Evolutionary conservation across 2,888 invertebrate genomes (phyloP), one percentile per base, ranked within the genome.

Genomic region (Agriopis marginaria): DNA sequence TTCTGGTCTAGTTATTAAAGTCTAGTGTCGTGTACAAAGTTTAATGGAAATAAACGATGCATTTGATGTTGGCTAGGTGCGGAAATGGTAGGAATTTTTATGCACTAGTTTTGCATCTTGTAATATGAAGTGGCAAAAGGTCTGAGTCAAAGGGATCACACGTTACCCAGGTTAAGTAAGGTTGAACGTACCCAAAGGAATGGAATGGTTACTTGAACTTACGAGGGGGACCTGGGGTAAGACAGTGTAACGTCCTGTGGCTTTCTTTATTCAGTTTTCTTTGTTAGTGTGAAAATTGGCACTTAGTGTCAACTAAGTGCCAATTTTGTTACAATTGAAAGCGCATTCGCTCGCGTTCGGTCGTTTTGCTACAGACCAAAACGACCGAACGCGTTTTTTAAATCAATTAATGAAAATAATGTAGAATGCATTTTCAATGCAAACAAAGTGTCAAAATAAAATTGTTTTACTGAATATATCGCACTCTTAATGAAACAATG

Each of bases 81-180:
- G 73, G 74, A 73, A 75, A 73, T 70, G 64, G 58, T 55, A 66
- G 69, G 68, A 68, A 68, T 66, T 74, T 71, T 75, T 73, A 72
- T 71, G 69, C 73, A 64, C 66, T 65, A 65, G 60, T 56, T 65
- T 69, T 61, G 55, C 55, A 61, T 65, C 63, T 53, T 50, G 47
- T 49, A 65, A 50, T 44, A 10, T n/a, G 4, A 40, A 54, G 54
- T 53, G 45, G 45, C 9, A 44, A 5, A 5, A 50, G 42, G 49
- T 45, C 53, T 45, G 42, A 32, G 32, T 23, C 55, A 47, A 55
- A 47, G 63, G 51, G 45, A 64, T 40, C 44, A 51, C 12, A 14
- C 39, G 59, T 32, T 32, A 12, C 12, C 6, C 12, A 60, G 39
- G 60, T 60, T 11, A 59, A 8, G 60, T 4, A n/a, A 8, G 12